These are phyloP conservation scores for Dryobota labecula DNA, from an alignment of 2,888 invertebrate genomes.

Conservation along the genomic window DNA sequence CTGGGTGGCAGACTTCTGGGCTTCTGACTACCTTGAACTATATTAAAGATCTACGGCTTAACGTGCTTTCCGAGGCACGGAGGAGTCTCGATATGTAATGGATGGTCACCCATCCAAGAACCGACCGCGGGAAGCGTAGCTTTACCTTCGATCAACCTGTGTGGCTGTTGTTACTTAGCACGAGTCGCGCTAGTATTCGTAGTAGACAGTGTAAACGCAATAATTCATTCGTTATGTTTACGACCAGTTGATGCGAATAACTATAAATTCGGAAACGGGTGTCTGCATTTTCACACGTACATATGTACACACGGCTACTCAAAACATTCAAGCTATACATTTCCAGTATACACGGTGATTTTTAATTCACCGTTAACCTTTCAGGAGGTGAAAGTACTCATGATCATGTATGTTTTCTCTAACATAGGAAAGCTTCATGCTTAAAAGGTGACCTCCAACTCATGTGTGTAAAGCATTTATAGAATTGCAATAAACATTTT, in stretches of 20 bases:
- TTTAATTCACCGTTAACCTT: too few species aligned
- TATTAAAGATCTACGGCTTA: background rate
- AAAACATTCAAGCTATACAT: too few species aligned
- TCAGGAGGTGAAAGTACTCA: too few species aligned
- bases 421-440: too few species aligned
- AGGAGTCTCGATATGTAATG: too few species aligned
- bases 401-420: too few species aligned
- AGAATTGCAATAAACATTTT: too few species aligned
- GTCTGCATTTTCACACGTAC: slow-evolving; percentile 44
- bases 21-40: background rate
- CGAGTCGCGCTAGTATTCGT: background rate
- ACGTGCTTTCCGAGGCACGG: background rate
- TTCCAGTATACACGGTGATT: too few species aligned
- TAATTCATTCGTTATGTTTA: slow-evolving; percentile 36
- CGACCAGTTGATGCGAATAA: slow-evolving; percentile 46
- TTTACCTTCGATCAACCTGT: background rate
- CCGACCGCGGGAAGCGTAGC: background rate
- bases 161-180: background rate
- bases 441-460: too few species aligned
- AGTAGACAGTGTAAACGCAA: slow-evolving; percentile 11
- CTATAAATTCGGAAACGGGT: slow-evolving; percentile 61
- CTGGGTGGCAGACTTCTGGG: background rate
- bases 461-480: too few species aligned
- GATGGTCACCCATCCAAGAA: background rate
- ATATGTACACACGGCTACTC: too few species aligned